phyloP scores from a whole-genome alignment of 1,140 invertebrate species.

The Marisa cornuarietis region DNA sequence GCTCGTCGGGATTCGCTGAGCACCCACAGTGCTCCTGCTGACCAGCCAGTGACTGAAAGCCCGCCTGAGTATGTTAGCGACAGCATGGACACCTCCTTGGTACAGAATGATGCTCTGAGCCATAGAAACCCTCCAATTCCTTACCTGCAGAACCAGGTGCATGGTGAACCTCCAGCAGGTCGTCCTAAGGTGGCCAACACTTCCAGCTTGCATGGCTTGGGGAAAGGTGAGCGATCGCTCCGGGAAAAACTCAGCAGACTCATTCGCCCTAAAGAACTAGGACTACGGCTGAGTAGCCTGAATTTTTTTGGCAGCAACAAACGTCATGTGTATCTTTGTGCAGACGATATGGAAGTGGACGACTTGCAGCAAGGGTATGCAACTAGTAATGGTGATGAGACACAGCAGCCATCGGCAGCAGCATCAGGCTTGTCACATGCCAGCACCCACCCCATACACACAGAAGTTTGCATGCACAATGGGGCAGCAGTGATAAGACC shows the following conservation, averaged over 20 bases:
- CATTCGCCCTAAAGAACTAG: slow-evolving; percentile 46
- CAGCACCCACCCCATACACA: slow-evolving; percentile 13
- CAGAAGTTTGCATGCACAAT: slow-evolving; percentile 43
- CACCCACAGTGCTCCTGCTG: slow-evolving; percentile 29
- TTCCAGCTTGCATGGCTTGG: slow-evolving; percentile 13
- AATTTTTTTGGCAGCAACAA: slow-evolving; percentile 14
- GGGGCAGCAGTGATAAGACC: slow-evolving; percentile 40
- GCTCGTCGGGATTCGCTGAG: slow-evolving; percentile 43
- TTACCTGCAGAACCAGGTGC: slow-evolving; percentile 78
- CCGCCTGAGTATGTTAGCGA: slow-evolving; percentile 66
- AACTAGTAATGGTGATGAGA: neutral
- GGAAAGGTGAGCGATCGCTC: slow-evolving; percentile 32
- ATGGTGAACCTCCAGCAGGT: slow-evolving; percentile 30
- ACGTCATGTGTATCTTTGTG: slow-evolving; percentile 13
- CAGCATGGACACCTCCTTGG: slow-evolving; percentile 61
- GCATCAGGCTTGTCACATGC: neutral
- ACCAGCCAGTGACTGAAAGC: slow-evolving; percentile 26
- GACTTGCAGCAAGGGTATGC: slow-evolving; percentile 10
- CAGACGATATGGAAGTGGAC: slow-evolving; percentile 19
- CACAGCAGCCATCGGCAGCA: neutral
- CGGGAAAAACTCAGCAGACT: slow-evolving; percentile 41
- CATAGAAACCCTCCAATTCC: slow-evolving; percentile 72
- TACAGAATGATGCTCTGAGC: slow-evolving; percentile 67
- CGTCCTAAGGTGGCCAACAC: slow-evolving; percentile 71
- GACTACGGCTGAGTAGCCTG: slow-evolving; percentile 29